Percentiles rank a stretch among this genome's conserved stretches.
Conservation (phyloP, 2,797 vertebrate species). For the Austrolebias charrua region DNA sequence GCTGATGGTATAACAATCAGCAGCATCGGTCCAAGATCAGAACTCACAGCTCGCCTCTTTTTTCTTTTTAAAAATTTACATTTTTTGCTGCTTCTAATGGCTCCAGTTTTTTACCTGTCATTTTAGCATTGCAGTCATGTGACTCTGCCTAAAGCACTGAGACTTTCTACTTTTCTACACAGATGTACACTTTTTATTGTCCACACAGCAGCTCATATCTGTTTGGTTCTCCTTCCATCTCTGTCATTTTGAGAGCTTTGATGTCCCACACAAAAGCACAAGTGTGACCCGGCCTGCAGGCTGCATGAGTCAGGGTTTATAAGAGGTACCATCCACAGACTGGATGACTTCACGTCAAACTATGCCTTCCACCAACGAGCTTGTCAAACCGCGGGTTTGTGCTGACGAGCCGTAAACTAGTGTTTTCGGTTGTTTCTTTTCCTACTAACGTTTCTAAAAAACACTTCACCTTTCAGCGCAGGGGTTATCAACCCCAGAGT, state of each 20-base stretch:
- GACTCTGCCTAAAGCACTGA: constrained; percentile 60
- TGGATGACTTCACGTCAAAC: constrained; percentile 45
- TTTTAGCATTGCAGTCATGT: constrained; percentile 68
- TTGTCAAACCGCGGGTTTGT: constrained; percentile 41
- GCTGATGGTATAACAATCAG: neutral
- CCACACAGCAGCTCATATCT: constrained; percentile 52
- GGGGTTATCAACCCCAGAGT: constrained; percentile 3
- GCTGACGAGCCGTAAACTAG: constrained; percentile 36
- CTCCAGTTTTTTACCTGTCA: constrained; percentile 76
- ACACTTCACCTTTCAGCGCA: constrained; percentile 15
- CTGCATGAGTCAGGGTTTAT: constrained; percentile 27
- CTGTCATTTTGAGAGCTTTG: constrained; percentile 60
- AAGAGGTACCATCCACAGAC: constrained; percentile 16
- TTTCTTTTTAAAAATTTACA: constrained; percentile 29
- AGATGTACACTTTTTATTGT: constrained; percentile 29
- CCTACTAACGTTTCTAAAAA: neutral
- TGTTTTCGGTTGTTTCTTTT: constrained; percentile 40
- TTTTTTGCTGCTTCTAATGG: constrained; percentile 21
- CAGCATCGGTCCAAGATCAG: constrained; percentile 1
- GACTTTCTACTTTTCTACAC: constrained; percentile 39
- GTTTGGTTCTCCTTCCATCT: constrained; percentile 54
- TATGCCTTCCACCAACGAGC: constrained; percentile 23
- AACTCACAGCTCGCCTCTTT: constrained; percentile 29
- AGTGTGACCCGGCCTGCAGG: constrained; percentile 61
- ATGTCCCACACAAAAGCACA: constrained; percentile 54